Evolutionary conservation across 2,113 vertebrate species (phyloP), one percentile per base, ranked within the genome.

Genomic region (Ammodytes dubius): DNA sequence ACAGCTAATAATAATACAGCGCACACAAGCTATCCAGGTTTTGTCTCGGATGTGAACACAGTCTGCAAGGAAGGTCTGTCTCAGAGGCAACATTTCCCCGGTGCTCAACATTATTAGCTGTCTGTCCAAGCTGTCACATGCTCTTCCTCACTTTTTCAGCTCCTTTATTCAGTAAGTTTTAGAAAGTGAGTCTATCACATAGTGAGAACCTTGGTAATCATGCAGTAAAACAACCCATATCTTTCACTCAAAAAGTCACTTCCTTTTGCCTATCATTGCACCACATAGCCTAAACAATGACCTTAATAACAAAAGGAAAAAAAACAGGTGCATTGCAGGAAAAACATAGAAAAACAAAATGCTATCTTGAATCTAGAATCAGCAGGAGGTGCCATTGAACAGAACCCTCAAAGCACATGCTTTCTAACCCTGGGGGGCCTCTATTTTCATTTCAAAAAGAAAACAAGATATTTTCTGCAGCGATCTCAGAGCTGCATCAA

Each of bases 81-180:
- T 73, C 9, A 5, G 54, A 68, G 59, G 65, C 2, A 42, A 70
- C 64, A 74, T 50, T 12, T 65, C 56, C 47, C 35, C n/a, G 40
- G 43, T 78, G 69, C 15, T 37, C 43, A 74, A 17, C 52, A 63
- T 78, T 56, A 79, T 63, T 59, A 49, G 49, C 54, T 72, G 74
- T 47, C 61, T 17, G 15, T 43, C 12, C 37, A 53, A 60, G 7
- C 14, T 10, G 1, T 39, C 42, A 40, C 37, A n/a, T 58, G 5
- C n/a, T 27, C 50, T 64, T 52, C 74, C 53, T 60, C 60, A 52
- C 53, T 46, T 39, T 69, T 46, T 61, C 46, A 49, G 5, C 37
- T 37, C 19, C n/a, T 42, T 10, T 9, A 53, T 66, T 19, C 12
- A 1, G 4, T 13, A 12, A 4, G 19, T 65, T 65, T 35, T 7